Percentiles rank a stretch among this genome's conserved stretches.
Conservation (phyloP, 2,888 invertebrate genomes). For the Idaea aversata region DNA sequence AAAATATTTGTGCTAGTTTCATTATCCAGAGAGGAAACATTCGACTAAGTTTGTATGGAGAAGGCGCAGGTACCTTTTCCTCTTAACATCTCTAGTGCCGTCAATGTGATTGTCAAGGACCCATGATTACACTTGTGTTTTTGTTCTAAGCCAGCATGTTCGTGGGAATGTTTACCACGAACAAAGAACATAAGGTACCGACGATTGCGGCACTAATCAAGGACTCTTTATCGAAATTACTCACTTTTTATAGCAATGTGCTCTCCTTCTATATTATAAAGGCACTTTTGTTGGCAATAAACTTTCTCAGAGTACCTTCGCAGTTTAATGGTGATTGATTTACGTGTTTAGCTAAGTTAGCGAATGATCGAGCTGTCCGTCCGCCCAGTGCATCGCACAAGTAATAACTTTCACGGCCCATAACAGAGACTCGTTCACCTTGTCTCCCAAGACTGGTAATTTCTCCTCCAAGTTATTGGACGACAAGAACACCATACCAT, state of each 20-base stretch:
- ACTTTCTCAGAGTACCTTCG: slow-evolving; percentile 19
- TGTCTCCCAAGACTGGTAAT: slow-evolving; percentile 59
- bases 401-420: slow-evolving; percentile 71
- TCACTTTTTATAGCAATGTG: slow-evolving; percentile 24
- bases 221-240: slow-evolving; percentile 29
- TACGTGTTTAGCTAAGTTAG: slow-evolving; percentile 31
- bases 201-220: slow-evolving; percentile 26
- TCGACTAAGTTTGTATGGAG: no score
- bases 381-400: slow-evolving; percentile 31
- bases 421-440: slow-evolving; percentile 62
- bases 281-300: slow-evolving; percentile 7
- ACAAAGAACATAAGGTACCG: slow-evolving; percentile 36
- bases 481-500: slow-evolving; percentile 56
- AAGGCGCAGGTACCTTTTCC: no score
- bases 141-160: slow-evolving; percentile 32
- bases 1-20: no score
- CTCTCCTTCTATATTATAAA: not conserved
- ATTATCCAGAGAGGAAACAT: no score
- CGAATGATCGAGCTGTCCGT: slow-evolving; percentile 24
- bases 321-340: slow-evolving; percentile 21
- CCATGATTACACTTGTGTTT: slow-evolving; percentile 40
- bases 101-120: slow-evolving; percentile 49
- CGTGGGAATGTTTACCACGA: slow-evolving; percentile 37
- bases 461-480: slow-evolving; percentile 60
- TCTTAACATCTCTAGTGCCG: slow-evolving; percentile 31